Conservation (phyloP, 2,797 vertebrate species). For the Aselliscus stoliczkanus region DNA sequence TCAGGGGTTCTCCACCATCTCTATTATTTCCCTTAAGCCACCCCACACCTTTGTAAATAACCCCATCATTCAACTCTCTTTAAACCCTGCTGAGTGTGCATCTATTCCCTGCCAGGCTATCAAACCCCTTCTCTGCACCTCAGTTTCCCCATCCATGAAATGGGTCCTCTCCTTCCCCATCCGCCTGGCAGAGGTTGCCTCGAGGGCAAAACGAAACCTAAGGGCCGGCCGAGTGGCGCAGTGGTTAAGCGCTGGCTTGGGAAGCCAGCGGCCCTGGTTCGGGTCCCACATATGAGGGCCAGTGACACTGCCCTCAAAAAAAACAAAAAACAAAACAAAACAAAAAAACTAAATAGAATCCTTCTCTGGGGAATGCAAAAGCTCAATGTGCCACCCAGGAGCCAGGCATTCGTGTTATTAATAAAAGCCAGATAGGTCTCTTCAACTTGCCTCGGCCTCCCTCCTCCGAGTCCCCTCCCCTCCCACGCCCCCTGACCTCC, state of each 20-base stretch:
- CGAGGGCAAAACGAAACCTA: neutral
- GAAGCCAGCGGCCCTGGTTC: no score
- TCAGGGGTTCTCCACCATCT: fast-evolving
- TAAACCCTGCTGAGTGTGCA: neutral
- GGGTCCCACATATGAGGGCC: no score
- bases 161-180: neutral
- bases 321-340: no score
- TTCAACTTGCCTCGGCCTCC: neutral
- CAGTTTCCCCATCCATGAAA: constrained; percentile 25
- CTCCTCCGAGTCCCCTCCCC: neutral
- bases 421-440: constrained; percentile 65
- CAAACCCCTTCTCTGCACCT: neutral
- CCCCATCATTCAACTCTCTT: no score
- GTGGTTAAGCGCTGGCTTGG: no score
- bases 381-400: constrained; percentile 59
- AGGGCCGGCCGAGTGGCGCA: no score
- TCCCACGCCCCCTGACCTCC: neutral
- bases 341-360: neutral
- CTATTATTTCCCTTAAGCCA: neutral
- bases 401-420: constrained; percentile 41
- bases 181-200: neutral
- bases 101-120: neutral
- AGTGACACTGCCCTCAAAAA: no score
- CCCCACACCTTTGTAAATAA: neutral
- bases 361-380: neutral